Evolutionary conservation across 1,140 invertebrate genomes (phyloP), one percentile per base, ranked within the genome.

Genomic region (Cherax quadricarinatus): DNA sequence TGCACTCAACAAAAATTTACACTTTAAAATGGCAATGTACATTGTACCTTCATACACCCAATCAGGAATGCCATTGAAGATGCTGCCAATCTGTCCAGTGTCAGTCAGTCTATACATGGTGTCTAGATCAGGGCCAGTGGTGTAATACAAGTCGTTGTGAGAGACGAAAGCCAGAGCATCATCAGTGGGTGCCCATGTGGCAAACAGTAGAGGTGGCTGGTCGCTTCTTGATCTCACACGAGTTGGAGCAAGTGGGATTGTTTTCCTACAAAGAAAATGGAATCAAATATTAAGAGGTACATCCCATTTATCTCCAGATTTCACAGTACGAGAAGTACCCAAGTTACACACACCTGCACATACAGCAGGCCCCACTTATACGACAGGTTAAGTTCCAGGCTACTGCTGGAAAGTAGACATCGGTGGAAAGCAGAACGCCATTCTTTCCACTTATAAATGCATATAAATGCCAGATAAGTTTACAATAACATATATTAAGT

Each of bases 1-100:
- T 57, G 53, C 53, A 41, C 30, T 41, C 30, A 41, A 41, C 30
- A 41, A 41, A 41, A 41, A 41, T 41, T 41, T 41, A 41, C 0
- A 41, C 30, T 41, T 41, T 1, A 41, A 41, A 41, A 41, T 41
- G 30, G 30, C 2, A 41, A 41, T 41, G 30, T 41, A 41, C 30
- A 41, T 41, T 57, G 89, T 94, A 97, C 97, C 97, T 96, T 97
- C 97, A 94, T 98, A 97, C 48, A 98, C 96, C 97, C 97, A 98
- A 95, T 98, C 97, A 6, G 97, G 97, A 60, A 97, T 95, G 48
- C 97, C 97, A 94, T 98, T 97, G 95, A 97, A 98, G 86, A 98
- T 95, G 5, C 96, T 95, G 73, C 96, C 96, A 93, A 95, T 96
- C 79, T 94, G 93, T 1, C 95, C 95, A 82, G 93, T 94, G 1